These are phyloP conservation scores for Trachymyrmex septentrionalis DNA, from an alignment of 1,140 invertebrate genomes.

Conservation along the genomic window DNA sequence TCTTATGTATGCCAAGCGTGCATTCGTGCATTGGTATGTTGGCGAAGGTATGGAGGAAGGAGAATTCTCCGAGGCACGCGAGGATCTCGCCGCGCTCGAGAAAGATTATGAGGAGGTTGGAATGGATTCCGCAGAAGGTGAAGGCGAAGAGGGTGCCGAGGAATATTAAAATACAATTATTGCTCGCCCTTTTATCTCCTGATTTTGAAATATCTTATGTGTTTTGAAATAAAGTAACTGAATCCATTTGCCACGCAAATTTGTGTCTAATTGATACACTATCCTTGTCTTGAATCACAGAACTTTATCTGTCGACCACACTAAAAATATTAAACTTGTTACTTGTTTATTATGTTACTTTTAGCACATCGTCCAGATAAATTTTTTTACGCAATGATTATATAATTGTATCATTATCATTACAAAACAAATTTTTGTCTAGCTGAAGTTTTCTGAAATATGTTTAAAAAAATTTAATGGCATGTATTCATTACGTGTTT, in stretches of 20 bases:
- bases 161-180: conserved; percentile 67
- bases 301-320: background rate
- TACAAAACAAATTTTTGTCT: too few species aligned
- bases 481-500: too few species aligned
- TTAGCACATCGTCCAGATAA: background rate
- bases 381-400: too few species aligned
- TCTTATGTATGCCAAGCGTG: conserved; percentile 74
- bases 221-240: conserved; percentile 67
- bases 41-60: conserved; percentile 76
- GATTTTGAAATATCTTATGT: conserved; percentile 32
- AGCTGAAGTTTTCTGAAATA: too few species aligned
- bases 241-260: conserved; percentile 36
- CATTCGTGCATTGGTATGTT: conserved; percentile 75
- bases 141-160: conserved; percentile 71
- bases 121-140: conserved; percentile 73
- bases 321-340: background rate
- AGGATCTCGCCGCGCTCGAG: conserved; percentile 72
- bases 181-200: background rate
- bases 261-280: background rate
- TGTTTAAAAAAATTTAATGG: too few species aligned
- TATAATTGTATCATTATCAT: too few species aligned
- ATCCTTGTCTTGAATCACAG: too few species aligned
- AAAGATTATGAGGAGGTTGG: conserved; percentile 75
- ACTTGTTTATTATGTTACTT: background rate
- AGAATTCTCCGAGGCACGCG: conserved; percentile 73